phyloP scores from a whole-genome alignment of 2,113 vertebrate genomes.

The Corythornis madagascariensis region DNA sequence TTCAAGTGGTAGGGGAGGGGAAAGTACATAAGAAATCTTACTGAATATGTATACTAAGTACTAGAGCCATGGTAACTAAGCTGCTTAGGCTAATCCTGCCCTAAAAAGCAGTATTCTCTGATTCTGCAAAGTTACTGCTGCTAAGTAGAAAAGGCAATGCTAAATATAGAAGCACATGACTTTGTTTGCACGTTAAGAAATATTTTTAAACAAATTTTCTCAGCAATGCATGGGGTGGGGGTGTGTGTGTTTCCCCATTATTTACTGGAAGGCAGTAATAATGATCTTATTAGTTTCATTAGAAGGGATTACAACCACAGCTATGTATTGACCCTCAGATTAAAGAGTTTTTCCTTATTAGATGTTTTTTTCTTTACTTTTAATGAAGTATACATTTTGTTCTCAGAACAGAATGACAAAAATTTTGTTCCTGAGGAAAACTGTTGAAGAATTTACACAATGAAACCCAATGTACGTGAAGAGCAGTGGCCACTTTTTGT shows the following conservation, averaged over 20 bases:
- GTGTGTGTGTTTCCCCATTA: no score
- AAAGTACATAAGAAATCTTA: background rate
- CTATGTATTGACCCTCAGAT: background rate
- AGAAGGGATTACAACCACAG: background rate
- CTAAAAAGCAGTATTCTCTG: background rate
- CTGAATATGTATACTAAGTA: background rate
- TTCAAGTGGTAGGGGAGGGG: background rate
- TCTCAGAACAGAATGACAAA: background rate
- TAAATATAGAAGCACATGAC: background rate
- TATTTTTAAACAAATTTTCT: background rate
- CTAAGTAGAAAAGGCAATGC: background rate
- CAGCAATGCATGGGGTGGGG: background rate
- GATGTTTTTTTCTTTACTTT: background rate
- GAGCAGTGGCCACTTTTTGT: background rate
- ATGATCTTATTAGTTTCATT: background rate
- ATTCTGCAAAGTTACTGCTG: background rate
- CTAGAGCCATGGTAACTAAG: background rate
- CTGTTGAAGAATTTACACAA: background rate
- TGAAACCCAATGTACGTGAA: background rate
- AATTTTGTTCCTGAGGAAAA: background rate
- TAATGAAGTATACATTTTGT: background rate
- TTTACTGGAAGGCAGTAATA: background rate
- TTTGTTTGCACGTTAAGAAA: background rate
- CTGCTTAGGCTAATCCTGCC: slow-evolving; percentile 17
- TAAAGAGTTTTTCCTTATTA: background rate